These are phyloP conservation scores for Smithornis capensis DNA, from an alignment of 2,113 vertebrate species.

Conservation along the genomic window DNA sequence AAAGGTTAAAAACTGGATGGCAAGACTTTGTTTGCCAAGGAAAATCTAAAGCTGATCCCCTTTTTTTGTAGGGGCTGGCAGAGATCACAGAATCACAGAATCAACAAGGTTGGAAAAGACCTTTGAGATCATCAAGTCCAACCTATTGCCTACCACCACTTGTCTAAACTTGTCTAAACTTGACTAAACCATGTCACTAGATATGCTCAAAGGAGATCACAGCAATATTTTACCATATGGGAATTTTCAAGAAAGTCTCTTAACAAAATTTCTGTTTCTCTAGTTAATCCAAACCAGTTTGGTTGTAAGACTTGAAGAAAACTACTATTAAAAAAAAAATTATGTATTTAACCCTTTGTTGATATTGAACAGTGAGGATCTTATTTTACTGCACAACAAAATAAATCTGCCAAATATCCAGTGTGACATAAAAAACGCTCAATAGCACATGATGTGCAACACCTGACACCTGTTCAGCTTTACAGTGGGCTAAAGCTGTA, in stretches of 20 bases:
- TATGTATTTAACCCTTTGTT: background rate
- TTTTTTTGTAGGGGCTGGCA: background rate
- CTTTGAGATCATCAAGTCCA: too few species aligned
- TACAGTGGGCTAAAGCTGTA: background rate
- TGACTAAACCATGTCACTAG: too few species aligned
- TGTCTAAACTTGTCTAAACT: too few species aligned
- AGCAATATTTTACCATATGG: background rate
- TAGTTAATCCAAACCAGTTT: background rate
- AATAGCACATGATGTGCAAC: background rate
- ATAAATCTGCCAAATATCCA: background rate
- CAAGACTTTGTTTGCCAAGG: background rate
- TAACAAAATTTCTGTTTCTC: background rate
- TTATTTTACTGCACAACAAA: background rate
- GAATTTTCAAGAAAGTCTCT: slow-evolving; percentile 8
- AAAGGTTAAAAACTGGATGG: slow-evolving; percentile 16
- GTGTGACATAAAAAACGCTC: background rate
- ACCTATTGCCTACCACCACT: too few species aligned
- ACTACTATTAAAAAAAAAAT: background rate
- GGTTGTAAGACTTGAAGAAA: background rate
- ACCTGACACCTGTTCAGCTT: background rate
- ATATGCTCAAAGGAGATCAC: background rate
- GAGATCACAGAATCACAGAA: too few species aligned
- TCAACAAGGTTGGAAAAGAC: too few species aligned
- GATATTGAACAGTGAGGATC: background rate
- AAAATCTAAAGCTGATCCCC: background rate